These are phyloP conservation scores for Notiomystis cincta DNA, from an alignment of 2,113 vertebrate species.

Conservation along the genomic window DNA sequence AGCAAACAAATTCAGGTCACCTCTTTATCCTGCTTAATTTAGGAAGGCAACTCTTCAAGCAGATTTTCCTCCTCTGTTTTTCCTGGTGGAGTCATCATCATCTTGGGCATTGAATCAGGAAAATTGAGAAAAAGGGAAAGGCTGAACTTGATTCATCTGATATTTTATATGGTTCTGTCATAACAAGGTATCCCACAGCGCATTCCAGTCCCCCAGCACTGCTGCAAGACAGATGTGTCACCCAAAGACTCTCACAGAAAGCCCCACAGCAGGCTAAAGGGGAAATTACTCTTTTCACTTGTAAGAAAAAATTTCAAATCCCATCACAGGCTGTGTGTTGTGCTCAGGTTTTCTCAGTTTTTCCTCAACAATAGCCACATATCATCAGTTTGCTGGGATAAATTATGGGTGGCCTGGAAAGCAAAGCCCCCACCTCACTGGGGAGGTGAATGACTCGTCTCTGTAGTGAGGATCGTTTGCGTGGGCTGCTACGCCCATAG, in stretches of 20 bases:
- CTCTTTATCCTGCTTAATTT: background rate
- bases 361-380: background rate
- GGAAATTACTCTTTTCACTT: background rate
- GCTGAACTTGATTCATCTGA: background rate
- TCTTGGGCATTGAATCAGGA: background rate
- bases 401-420: background rate
- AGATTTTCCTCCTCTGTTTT: background rate
- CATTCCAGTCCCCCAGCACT: background rate
- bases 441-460: background rate
- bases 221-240: background rate
- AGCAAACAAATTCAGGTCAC: slow-evolving; percentile 53
- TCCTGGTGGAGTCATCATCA: background rate
- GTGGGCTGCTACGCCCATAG: background rate
- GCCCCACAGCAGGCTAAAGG: background rate
- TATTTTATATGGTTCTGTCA: background rate
- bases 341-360: background rate
- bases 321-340: background rate
- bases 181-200: background rate
- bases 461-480: background rate
- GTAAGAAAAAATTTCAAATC: background rate
- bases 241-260: background rate
- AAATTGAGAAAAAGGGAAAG: background rate
- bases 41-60: background rate
- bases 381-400: background rate
- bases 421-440: background rate